Percentiles rank a stretch among this genome's conserved stretches.
Evolutionary conservation across 1,140 invertebrate genomes (phyloP).

Genomic region (Hormaphis cornu): DNA sequence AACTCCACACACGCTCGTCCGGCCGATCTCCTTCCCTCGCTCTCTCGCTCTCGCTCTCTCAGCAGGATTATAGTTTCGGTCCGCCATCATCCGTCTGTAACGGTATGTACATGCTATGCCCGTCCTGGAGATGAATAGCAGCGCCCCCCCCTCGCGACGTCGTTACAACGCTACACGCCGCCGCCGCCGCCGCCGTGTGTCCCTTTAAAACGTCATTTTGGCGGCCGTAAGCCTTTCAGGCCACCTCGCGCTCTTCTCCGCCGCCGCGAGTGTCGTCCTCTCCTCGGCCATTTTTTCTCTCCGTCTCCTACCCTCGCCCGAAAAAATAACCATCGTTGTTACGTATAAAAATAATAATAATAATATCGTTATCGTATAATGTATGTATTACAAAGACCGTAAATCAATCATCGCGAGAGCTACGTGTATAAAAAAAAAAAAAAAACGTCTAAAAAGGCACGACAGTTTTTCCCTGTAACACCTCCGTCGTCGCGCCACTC

Average conservation of each 20-base stretch:
- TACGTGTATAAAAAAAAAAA: too few relatives aligned
- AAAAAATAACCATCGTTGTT: constrained; percentile 20
- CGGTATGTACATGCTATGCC: not conserved
- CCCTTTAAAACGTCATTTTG: constrained; percentile 29
- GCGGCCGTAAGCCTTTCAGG: constrained; percentile 21
- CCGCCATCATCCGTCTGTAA: constrained; percentile 26
- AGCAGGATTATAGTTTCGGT: constrained; percentile 18
- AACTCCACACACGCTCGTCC: too few relatives aligned
- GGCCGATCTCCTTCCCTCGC: not conserved
- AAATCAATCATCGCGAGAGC: constrained; percentile 17
- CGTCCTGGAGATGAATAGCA: constrained; percentile 28
- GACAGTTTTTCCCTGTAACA: too few relatives aligned
- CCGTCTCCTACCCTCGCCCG: too few relatives aligned
- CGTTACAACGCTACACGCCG: constrained; percentile 26
- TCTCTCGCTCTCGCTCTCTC: not conserved
- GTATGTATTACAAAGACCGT: constrained; percentile 9
- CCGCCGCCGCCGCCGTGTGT: not conserved
- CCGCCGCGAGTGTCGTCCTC: not conserved
- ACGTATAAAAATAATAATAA: too few relatives aligned
- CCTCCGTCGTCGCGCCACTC: too few relatives aligned
- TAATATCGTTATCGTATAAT: constrained; percentile 24
- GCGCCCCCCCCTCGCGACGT: constrained; percentile 26
- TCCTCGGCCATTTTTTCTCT: not conserved
- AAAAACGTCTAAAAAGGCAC: too few relatives aligned
- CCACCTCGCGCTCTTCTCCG: too few relatives aligned